Percentiles rank a stretch among this genome's conserved stretches.
These are phyloP conservation scores for Trichonephila clavipes DNA, from an alignment of 1,140 invertebrate species.

Conservation along the genomic window DNA sequence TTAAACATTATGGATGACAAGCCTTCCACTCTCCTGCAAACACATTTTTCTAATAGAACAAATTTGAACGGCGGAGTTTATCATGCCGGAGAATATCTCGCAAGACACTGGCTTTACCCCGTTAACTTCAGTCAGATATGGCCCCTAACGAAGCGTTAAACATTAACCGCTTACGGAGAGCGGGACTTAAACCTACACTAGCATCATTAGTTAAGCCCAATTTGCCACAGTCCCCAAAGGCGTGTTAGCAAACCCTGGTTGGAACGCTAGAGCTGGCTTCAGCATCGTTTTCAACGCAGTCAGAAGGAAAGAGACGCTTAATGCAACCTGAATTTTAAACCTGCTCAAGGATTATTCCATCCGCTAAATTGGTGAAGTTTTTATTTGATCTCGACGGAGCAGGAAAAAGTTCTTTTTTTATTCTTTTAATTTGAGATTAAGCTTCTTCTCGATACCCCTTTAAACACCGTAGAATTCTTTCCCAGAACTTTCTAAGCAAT, in stretches of 20 bases:
- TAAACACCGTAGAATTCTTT: slow-evolving; percentile 5
- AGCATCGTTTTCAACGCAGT: slow-evolving; percentile 32
- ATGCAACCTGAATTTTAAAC: slow-evolving; percentile 68
- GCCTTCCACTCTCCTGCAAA: slow-evolving; percentile 28
- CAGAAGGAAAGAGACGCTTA: slow-evolving; percentile 50
- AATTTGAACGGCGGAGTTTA: slow-evolving; percentile 66
- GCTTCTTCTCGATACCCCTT: slow-evolving; percentile 15
- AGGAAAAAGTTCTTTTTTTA: slow-evolving; percentile 7
- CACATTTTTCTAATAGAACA: slow-evolving; percentile 70
- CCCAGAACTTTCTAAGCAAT: neutral
- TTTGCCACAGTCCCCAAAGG: slow-evolving; percentile 70
- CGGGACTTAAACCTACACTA: slow-evolving; percentile 64
- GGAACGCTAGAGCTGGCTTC: slow-evolving; percentile 29
- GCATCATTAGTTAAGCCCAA: slow-evolving; percentile 75
- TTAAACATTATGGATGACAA: slow-evolving; percentile 73
- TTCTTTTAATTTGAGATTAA: slow-evolving; percentile 59
- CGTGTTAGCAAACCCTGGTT: slow-evolving; percentile 70
- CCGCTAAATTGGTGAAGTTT: slow-evolving; percentile 49
- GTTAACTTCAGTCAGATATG: slow-evolving; percentile 71
- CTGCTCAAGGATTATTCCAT: slow-evolving; percentile 56
- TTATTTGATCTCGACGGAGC: slow-evolving; percentile 55
- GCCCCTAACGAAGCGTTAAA: slow-evolving; percentile 73
- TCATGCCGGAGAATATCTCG: slow-evolving; percentile 64
- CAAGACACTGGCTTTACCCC: slow-evolving; percentile 71
- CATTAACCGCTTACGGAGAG: slow-evolving; percentile 67